phyloP scores from a whole-genome alignment of 2,797 vertebrate genomes.

The Triplophysa bombifrons region DNA sequence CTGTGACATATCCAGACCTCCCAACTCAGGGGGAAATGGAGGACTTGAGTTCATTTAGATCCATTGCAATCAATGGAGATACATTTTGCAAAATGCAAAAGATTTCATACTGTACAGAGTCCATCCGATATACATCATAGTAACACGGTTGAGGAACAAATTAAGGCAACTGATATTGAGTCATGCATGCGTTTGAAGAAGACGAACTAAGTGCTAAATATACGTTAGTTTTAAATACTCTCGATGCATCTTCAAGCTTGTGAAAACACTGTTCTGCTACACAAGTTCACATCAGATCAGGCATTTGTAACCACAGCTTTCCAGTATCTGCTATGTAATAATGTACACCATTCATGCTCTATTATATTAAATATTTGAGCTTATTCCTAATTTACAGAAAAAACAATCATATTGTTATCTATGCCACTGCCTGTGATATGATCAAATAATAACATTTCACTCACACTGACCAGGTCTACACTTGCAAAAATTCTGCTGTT shows the following conservation, averaged over 20 bases:
- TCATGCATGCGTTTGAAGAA: constrained; percentile 72
- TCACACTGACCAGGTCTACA: neutral
- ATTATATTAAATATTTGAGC: neutral
- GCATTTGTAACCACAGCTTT: constrained; percentile 8
- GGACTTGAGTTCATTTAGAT: constrained; percentile 65
- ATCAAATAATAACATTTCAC: neutral
- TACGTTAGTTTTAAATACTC: constrained; percentile 58
- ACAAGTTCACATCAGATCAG: neutral
- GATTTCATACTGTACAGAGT: constrained; percentile 65
- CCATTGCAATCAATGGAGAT: constrained; percentile 84
- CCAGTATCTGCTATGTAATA: constrained; percentile 2
- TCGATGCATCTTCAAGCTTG: constrained; percentile 62
- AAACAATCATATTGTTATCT: neutral
- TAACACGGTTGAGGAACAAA: constrained; percentile 65
- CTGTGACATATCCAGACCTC: constrained; percentile 56
- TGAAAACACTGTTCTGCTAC: constrained; percentile 62
- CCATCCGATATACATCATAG: constrained; percentile 68
- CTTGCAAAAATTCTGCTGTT: too few relatives aligned
- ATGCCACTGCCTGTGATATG: neutral
- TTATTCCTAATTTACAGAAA: neutral
- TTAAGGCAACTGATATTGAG: constrained; percentile 75
- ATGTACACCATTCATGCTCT: constrained; percentile 9
- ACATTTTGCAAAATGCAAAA: constrained; percentile 81
- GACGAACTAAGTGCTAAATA: constrained; percentile 66
- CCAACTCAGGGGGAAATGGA: constrained; percentile 69